Evolutionary conservation across 2,888 invertebrate species (phyloP), one percentile per base, ranked within the genome.

Genomic region (Desoria tigrina): DNA sequence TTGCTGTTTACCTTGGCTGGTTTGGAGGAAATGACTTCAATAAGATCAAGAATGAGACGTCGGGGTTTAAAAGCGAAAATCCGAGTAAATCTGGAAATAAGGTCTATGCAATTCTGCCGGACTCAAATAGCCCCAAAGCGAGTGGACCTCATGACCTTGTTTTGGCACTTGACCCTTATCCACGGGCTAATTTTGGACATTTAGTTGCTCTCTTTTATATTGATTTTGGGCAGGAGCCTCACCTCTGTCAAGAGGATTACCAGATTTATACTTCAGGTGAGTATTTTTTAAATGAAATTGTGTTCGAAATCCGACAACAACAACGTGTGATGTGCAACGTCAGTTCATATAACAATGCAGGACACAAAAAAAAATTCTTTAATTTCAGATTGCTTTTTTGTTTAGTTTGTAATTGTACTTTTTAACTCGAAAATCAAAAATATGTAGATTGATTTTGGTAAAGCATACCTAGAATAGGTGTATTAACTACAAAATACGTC

Each of bases 181-280:
- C 84, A 0, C 66, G 73, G 4, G 80, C 81, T n/a, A 80, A 81
- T 72, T 82, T 83, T 73, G 84, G 83, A 14, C 84, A 84, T 77
- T 79, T 82, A 42, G 78, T 83, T 9, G 73, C 81, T 39, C 80
- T 83, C 62, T 82, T 83, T 76, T 81, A 80, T 75, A 76, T 83
- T 49, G 81, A 82, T 68, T 68, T 78, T 32, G 66, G 61, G n/a
- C 42, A 59, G 11, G 74, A 75, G 11, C 56, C 62, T 2, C 62
- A 54, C 27, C 50, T 56, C 18, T 75, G 75, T 50, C 61, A 61
- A 21, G 73, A 72, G 2, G 62, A 70, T 4, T 58, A 65, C 60
- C 75, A 75, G 45, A 65, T 71, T 42, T 67, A 59, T 24, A 72
- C 65, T 18, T 53, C 73, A 62, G 82, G 83, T 45, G 11, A 83